phyloP scores from a whole-genome alignment of 2,888 invertebrate species.

The Plagodis pulveraria region DNA sequence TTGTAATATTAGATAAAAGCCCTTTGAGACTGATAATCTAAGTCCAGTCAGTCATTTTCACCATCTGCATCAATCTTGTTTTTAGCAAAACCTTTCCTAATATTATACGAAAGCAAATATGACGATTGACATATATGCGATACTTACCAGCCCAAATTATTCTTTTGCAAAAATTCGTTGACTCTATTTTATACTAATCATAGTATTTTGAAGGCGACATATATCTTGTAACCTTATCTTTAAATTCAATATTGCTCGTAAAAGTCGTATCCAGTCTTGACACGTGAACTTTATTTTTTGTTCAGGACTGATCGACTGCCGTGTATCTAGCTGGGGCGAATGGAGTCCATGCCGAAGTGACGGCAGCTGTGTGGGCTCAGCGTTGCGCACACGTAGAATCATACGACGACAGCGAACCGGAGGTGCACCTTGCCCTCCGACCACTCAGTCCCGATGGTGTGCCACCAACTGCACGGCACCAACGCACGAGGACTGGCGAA shows the following conservation, averaged over 20 bases:
- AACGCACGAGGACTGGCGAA: conserved; percentile 66
- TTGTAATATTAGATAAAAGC: no score
- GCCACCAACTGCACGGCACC: conserved; percentile 85
- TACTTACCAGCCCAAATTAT: no score
- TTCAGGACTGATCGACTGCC: conserved; percentile 89
- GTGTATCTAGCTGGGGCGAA: conserved; percentile 93
- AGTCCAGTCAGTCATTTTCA: no score
- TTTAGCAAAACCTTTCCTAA: no score
- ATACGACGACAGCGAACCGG: conserved; percentile 91
- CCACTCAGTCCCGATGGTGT: conserved; percentile 95
- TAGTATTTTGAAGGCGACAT: no score
- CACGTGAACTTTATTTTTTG: neutral
- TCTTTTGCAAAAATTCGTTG: no score
- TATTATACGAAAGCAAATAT: no score
- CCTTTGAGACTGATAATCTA: no score
- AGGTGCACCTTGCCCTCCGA: conserved; percentile 92
- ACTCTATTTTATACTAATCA: no score
- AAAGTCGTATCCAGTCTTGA: neutral
- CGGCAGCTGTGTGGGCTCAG: conserved; percentile 96
- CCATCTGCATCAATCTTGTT: no score
- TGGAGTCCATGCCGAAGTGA: conserved; percentile 95
- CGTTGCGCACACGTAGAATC: conserved; percentile 91
- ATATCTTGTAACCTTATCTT: no score
- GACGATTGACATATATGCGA: no score
- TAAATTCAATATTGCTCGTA: neutral